Conservation (phyloP, 1,140 invertebrate species). For the Apis dorsata region DNA sequence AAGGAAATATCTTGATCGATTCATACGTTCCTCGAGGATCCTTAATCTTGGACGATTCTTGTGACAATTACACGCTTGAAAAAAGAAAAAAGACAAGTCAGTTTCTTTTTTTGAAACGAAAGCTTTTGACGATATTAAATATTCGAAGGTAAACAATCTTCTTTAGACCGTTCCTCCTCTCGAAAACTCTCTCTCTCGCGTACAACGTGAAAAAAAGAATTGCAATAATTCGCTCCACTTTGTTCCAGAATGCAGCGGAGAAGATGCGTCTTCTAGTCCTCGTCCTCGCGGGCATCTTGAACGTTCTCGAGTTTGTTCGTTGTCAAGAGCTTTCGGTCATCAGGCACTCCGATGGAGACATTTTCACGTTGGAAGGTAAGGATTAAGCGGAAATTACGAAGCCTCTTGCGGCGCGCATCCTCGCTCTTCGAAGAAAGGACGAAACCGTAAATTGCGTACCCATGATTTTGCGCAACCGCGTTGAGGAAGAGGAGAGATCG, state of each 20-base stretch:
- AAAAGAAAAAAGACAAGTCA: too few relatives aligned
- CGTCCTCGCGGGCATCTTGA: constrained; percentile 68
- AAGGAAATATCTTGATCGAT: too few relatives aligned
- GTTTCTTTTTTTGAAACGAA: too few relatives aligned
- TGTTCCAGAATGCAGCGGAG: constrained; percentile 76
- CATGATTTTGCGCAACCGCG: not conserved
- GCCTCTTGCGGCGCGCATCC: not conserved
- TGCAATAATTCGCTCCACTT: constrained; percentile 43
- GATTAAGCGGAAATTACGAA: not conserved
- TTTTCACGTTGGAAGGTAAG: constrained; percentile 81
- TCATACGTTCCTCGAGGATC: too few relatives aligned
- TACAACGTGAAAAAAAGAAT: not conserved
- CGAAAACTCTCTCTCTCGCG: not conserved
- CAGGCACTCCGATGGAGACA: constrained; percentile 81
- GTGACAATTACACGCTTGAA: too few relatives aligned
- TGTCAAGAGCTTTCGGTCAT: constrained; percentile 77
- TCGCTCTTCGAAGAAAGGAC: not conserved
- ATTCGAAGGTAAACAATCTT: not conserved
- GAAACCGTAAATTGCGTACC: constrained; percentile 18
- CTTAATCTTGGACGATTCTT: too few relatives aligned
- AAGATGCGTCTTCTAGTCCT: constrained; percentile 76
- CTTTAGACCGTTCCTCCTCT: too few relatives aligned
- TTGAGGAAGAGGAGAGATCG: not conserved
- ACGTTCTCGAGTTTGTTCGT: constrained; percentile 60
- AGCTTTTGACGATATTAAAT: too few relatives aligned